These are phyloP conservation scores for Eurypyga helias DNA, from an alignment of 2,113 vertebrate species.

Conservation along the genomic window DNA sequence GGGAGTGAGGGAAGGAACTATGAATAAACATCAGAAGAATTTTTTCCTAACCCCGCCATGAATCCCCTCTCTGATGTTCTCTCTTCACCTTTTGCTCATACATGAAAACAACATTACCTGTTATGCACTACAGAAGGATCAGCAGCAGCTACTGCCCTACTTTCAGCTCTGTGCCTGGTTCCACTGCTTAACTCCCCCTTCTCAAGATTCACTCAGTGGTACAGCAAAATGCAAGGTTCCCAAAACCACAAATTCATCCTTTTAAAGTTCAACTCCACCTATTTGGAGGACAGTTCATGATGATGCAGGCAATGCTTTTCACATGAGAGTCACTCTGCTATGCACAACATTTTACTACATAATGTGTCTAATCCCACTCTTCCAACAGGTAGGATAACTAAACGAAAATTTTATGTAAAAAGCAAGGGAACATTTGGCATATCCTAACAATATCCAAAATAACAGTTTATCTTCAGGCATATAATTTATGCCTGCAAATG, in stretches of 20 bases:
- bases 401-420: not conserved
- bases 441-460: not conserved
- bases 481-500: not conserved
- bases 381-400: not conserved
- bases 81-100: not conserved
- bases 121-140: fast-evolving
- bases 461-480: not conserved
- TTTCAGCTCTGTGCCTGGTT: not conserved
- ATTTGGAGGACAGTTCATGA: not conserved
- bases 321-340: not conserved
- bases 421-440: fast-evolving
- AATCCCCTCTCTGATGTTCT: not conserved
- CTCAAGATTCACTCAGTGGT: not conserved
- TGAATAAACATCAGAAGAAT: not conserved
- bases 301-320: not conserved
- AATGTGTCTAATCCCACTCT: not conserved
- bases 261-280: not conserved
- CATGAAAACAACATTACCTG: not conserved
- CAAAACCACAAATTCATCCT: not conserved
- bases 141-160: not conserved
- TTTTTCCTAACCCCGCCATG: not conserved
- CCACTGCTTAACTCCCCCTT: not conserved
- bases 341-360: not conserved
- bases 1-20: fast-evolving
- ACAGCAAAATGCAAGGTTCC: not conserved